These are phyloP conservation scores for Sminthurinus aureus DNA, from an alignment of 2,888 invertebrate genomes.

Conservation along the genomic window DNA sequence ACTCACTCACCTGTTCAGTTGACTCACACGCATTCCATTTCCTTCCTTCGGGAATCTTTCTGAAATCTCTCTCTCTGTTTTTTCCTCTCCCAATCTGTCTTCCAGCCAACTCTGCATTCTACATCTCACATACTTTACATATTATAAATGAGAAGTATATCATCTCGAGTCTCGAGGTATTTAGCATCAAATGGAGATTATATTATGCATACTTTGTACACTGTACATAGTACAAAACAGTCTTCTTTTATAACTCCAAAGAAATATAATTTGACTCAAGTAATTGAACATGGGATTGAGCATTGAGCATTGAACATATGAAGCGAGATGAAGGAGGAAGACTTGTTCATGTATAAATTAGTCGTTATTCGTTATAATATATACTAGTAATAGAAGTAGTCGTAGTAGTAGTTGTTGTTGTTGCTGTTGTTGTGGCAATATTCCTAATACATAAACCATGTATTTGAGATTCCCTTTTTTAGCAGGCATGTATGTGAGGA, in stretches of 20 bases:
- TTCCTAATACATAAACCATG: background rate
- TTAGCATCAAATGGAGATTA: background rate
- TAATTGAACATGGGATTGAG: background rate
- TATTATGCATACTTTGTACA: background rate
- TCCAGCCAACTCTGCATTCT: background rate
- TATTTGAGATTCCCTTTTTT: background rate
- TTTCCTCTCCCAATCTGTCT: background rate
- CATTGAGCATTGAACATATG: background rate
- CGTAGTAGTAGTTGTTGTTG: no score
- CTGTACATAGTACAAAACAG: background rate
- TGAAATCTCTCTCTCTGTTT: background rate
- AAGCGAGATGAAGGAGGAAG: background rate
- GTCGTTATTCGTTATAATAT: no score
- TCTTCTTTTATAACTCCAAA: background rate
- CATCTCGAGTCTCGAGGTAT: background rate
- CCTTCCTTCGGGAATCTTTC: constrained; percentile 15
- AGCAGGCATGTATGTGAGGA: background rate
- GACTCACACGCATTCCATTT: constrained; percentile 9
- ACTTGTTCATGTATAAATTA: background rate
- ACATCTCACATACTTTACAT: background rate
- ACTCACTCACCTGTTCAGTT: constrained; percentile 8
- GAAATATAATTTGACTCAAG: background rate
- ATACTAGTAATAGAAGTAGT: no score
- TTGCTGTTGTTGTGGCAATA: background rate
- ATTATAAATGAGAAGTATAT: no score